Evolutionary conservation across 92 coral and sea anemone genomes (phyloP).

Genomic region (Porites cylindrica): DNA sequence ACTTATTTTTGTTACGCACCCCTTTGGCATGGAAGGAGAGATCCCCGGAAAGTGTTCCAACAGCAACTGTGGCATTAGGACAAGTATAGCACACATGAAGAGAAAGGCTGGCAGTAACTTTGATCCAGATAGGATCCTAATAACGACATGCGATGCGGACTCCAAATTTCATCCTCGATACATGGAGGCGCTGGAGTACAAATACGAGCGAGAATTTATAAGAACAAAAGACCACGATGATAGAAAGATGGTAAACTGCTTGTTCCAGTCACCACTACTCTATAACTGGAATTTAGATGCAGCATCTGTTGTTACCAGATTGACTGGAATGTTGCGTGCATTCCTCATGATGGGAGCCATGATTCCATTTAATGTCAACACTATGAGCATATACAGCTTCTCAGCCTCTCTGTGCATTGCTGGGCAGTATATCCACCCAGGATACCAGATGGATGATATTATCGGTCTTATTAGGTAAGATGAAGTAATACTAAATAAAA

Average conservation of each 20-base stretch:
- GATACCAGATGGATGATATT: slow-evolving; percentile 25
- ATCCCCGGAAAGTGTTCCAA: slow-evolving; percentile 20
- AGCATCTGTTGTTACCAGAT: slow-evolving; percentile 10
- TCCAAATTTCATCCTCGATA: neutral
- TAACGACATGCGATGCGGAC: neutral
- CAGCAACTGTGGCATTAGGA: slow-evolving; percentile 1
- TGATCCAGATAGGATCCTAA: neutral
- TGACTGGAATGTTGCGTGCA: slow-evolving; percentile 5
- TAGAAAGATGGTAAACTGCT: neutral
- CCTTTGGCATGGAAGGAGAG: neutral
- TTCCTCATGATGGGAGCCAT: slow-evolving; percentile 13
- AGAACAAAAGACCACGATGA: neutral
- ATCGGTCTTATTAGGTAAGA: neutral
- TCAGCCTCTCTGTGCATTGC: slow-evolving; percentile 1
- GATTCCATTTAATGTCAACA: slow-evolving; percentile 15
- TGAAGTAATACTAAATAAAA: neutral
- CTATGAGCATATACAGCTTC: slow-evolving; percentile 12
- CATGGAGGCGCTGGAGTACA: neutral
- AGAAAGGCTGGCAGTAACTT: neutral
- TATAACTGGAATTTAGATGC: slow-evolving; percentile 24
- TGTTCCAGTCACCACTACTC: slow-evolving; percentile 17
- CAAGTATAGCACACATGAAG: neutral
- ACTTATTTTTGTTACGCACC: neutral
- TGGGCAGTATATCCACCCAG: neutral
- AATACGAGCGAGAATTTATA: neutral